Evolutionary conservation across 1,140 invertebrate genomes (phyloP), one percentile per base, ranked within the genome.

Genomic region (Tribolium madens): DNA sequence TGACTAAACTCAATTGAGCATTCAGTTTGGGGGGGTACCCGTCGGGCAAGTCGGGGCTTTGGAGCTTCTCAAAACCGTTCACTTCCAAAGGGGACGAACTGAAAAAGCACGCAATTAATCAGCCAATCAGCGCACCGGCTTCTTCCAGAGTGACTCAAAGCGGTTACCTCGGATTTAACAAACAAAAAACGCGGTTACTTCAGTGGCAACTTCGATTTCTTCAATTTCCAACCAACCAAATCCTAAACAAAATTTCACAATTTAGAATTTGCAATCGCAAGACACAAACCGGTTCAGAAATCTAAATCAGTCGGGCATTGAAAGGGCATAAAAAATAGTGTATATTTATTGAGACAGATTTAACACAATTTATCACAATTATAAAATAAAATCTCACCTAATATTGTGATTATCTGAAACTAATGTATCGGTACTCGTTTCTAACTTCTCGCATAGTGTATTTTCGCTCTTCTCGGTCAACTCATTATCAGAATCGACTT

Each of bases 391-490:
- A 14, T 72, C 80, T 82, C 68, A 84, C 82, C 78, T 77, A 69
- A 68, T 47, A 60, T 76, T 68, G 2, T 76, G 12, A 46, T 81
- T 75, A 13, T 85, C 84, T 46, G 86, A 83, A 52, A 87, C 86
- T 72, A 88, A 79, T 31, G 87, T 88, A 73, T 88, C 87, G 14
- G 87, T 87, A 78, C 87, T 88, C 10, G 87, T 88, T 76, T 88
- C 86, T 46, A 87, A 70, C 7, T 47, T 81, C 76, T 17, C 26
- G 17, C 71, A 76, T 7, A 78, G 13, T 57, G 77, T 76, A 47
- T 78, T 79, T 69, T 86, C 85, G 60, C 77, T 78, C n/a, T 57
- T 46, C 31, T 78, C 77, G 1, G 86, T 86, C 36, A 83, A 84
- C 0, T 83, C 81, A 50, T 84, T 86, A 77, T 85, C 86, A 0